Base-by-base conservation (phyloP, 2,797 vertebrate genomes). In the Smutsia temminckii region DNA sequence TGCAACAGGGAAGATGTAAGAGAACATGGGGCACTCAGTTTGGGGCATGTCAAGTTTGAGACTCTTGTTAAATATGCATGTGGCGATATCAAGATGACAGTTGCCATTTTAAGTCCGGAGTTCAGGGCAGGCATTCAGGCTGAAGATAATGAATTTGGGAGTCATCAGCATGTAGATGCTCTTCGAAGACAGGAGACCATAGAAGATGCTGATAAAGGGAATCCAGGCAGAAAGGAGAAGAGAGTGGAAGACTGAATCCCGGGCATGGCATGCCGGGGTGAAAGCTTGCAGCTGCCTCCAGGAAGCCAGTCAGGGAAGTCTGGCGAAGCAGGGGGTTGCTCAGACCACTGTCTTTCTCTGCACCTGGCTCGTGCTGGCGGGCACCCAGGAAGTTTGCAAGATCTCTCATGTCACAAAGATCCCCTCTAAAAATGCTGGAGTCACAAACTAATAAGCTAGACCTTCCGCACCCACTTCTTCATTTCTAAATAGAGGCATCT, bases 1-100 rank as follows among this genome's bases (percentile, higher is more conserved):
- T 4, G 7, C 6, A 1, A 14, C 3, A 5, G 16, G 29, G 29
- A 40, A 55, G 23, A 27, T 5, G 4, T 2, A 0, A 34, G 59
- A 23, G 29, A 29, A 6, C 16, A 1, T n/a, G 6, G 2, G 49
- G 49, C 53, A 8, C 40, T 59, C 55, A 8, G n/a, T 2, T 13
- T 11, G 32, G 16, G 42, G 21, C 4, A 21, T 0, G 20, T 71
- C 3, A 14, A 21, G 20, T 42, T 23, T n/a, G 55, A 71, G 81
- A 29, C 18, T 37, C 29, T 4, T 59, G 1, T 13, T 53, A 46
- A 37, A 4, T 20, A 11, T 10, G 25, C 64, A 16, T 1, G 3
- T 34, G 51, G 21, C 9, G 6, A 53, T 1, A 32, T 53, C 49
- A 66, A 55, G 55, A 32, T 0, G 2, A 6, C 27, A 6, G 18